A percentile compares a stretch with the other conserved stretches of the same genome.
These are phyloP conservation scores for Nasonia oneida DNA, from an alignment of 2,888 invertebrate species.

Conservation along the genomic window DNA sequence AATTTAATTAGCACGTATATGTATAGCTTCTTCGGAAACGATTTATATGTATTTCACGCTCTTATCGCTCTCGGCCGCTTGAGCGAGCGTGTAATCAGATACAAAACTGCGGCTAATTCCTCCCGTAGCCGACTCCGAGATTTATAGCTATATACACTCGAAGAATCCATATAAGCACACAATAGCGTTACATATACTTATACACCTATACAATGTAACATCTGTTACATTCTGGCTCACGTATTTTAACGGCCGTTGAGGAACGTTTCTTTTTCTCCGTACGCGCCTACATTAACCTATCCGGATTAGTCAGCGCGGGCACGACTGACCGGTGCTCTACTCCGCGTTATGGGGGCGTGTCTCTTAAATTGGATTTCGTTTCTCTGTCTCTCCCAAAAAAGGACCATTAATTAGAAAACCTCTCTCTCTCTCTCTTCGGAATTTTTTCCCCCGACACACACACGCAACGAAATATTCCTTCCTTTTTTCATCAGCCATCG, in stretches of 20 bases:
- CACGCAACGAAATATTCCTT: background rate
- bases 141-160: background rate
- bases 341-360: slow-evolving; percentile 46
- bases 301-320: slow-evolving; percentile 37
- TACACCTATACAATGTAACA: background rate
- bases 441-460: slow-evolving; percentile 12
- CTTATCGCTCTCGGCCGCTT: background rate
- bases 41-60: background rate
- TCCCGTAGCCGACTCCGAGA: background rate
- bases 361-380: slow-evolving; percentile 58
- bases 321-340: slow-evolving; percentile 33
- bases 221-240: background rate
- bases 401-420: slow-evolving; percentile 54
- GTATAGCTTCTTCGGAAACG: background rate
- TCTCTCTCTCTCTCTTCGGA: background rate
- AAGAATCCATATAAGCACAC: background rate
- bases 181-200: background rate
- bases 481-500: background rate
- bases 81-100: background rate
- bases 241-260: background rate
- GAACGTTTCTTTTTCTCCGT: background rate
- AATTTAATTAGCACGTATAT: slow-evolving; percentile 6
- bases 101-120: slow-evolving; percentile 2
- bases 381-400: slow-evolving; percentile 44
- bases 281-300: slow-evolving; percentile 26